Evolutionary conservation across 2,888 invertebrate genomes (phyloP).

Genomic region (Andrena minutula): DNA sequence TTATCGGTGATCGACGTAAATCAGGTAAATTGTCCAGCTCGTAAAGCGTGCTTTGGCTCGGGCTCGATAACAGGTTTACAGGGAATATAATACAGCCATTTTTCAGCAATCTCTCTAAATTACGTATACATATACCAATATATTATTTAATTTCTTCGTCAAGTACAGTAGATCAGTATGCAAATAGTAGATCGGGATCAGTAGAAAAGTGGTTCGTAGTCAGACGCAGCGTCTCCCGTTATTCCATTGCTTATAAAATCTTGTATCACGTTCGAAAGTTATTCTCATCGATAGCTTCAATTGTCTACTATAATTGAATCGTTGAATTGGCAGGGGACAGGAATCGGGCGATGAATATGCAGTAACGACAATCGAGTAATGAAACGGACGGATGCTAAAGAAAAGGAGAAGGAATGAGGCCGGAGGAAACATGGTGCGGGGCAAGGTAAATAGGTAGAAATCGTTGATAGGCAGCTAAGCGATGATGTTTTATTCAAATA

Average conservation of each 20-base stretch:
- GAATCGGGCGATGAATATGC: neutral
- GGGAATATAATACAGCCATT: neutral
- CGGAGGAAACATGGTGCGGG: neutral
- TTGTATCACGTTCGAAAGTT: neutral
- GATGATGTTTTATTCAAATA: constrained; percentile 40
- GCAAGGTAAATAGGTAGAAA: constrained; percentile 10
- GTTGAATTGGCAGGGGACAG: neutral
- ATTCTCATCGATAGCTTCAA: constrained; percentile 1
- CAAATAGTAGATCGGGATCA: neutral
- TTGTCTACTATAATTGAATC: neutral
- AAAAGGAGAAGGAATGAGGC: neutral
- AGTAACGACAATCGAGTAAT: neutral
- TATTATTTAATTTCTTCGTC: neutral
- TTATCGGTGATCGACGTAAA: constrained; percentile 26
- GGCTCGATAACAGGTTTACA: constrained; percentile 16
- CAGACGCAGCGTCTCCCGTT: neutral
- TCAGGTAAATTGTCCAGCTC: neutral
- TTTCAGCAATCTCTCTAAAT: neutral
- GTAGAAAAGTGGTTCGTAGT: constrained; percentile 26
- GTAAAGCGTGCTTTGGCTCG: constrained; percentile 20
- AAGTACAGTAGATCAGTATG: neutral
- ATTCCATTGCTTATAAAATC: neutral
- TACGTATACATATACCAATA: neutral
- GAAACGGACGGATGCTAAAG: neutral
- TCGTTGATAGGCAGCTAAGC: constrained; percentile 22